phyloP scores from a whole-genome alignment of 2,888 invertebrate species.

The Pristionchus japonicus region DNA sequence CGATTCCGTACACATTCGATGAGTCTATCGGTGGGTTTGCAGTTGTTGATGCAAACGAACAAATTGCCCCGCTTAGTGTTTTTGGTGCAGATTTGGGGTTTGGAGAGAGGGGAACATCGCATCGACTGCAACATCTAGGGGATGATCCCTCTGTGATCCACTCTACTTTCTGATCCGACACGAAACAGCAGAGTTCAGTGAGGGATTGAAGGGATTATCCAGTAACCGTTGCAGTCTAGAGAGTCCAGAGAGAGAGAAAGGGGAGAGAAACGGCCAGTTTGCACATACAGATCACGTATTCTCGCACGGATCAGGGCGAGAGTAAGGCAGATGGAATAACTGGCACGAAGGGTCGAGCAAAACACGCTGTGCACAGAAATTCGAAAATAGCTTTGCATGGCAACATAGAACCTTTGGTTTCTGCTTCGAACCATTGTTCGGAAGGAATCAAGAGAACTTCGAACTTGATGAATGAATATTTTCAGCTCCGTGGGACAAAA shows the following conservation, averaged over 20 bases:
- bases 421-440: no score
- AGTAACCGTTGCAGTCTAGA: background rate
- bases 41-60: no score
- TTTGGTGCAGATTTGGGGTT: background rate
- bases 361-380: no score
- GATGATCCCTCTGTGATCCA: background rate
- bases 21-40: conserved; percentile 54
- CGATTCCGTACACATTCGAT: conserved; percentile 64
- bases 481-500: conserved; percentile 53
- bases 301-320: background rate
- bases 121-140: background rate
- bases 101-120: background rate
- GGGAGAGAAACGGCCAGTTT: background rate
- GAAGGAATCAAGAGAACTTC: background rate
- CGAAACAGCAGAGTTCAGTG: background rate
- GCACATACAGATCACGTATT: background rate
- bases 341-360: background rate
- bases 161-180: background rate
- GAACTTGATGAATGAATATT: background rate
- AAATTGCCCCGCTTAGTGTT: background rate
- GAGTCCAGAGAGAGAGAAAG: background rate
- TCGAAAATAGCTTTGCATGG: no score
- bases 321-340: background rate
- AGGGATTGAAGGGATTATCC: background rate
- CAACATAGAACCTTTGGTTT: no score